Base-by-base conservation (phyloP, 2,888 invertebrate species). In the Coleophora flavipennella region DNA sequence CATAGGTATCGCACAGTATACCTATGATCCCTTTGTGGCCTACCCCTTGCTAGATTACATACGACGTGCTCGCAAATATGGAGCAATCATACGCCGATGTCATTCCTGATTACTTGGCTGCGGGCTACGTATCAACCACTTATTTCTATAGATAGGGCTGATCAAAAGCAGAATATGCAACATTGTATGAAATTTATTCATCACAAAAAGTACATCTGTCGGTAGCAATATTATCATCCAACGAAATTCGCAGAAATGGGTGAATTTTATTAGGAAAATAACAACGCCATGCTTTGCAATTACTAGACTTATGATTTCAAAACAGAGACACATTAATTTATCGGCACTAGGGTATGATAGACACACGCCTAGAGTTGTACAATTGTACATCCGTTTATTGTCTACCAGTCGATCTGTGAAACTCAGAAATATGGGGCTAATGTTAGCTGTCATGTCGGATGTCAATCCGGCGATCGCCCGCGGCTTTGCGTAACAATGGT, bases 401-500 rank as follows among this genome's bases (percentile, higher is more conserved):
- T 66, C 61, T 55, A 62, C 62, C 56, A 62, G 61, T 63, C 47
- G 54, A 53, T 53, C 46, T 45, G 49, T 49, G 54, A 51, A 59
- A 55, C 53, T 49, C 57, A 55, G 57, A 65, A 66, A 66, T 67
- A 67, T 67, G 53, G 61, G 60, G 59, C 53, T 67, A 67, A 71
- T 67, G 60, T 58, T 51, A 51, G 61, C 57, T 55, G 64, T 72
- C 70, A 71, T 71, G 67, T 65, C 57, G 55, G 58, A 59, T 67
- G 73, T 68, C 69, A 63, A 62, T 49, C 56, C 48, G 46, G 14
- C 33, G 35, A 10, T 6, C 7, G 11, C 57, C 58, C 59, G 48
- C 55, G 49, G 48, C 43, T 26, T 28, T 40, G 68, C 62, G 57
- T 73, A 79, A 78, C 75, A 72, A 78, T 75, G 68, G 72, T 71